Conservation (phyloP, 2,888 invertebrate species). For the Clostera curtula region DNA sequence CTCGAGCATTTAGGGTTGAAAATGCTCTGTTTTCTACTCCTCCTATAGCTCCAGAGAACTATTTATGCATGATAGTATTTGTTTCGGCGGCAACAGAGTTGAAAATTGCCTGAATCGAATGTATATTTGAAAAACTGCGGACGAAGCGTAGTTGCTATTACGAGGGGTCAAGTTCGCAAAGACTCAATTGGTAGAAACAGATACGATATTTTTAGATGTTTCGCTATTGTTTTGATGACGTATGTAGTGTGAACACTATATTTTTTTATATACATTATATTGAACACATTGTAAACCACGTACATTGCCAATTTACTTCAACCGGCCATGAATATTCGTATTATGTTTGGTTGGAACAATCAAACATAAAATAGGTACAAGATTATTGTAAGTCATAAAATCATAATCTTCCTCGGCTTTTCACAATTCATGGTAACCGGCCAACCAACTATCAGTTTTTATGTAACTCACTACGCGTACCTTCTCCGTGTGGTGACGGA, state of each 20-base stretch:
- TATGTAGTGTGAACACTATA: slow-evolving; percentile 1
- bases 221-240: slow-evolving; percentile 6
- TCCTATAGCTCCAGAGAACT: slow-evolving; percentile 7
- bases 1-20: slow-evolving; percentile 6
- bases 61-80: slow-evolving; percentile 10
- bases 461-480: too few species aligned
- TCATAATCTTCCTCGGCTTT: too few species aligned
- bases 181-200: slow-evolving; percentile 40
- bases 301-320: too few species aligned
- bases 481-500: too few species aligned
- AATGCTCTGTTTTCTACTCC: slow-evolving; percentile 6
- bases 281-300: too few species aligned
- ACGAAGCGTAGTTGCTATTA: slow-evolving; percentile 35
- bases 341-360: too few species aligned
- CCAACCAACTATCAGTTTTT: too few species aligned
- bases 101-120: slow-evolving; percentile 18
- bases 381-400: too few species aligned
- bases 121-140: slow-evolving; percentile 22
- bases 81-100: slow-evolving; percentile 18
- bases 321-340: too few species aligned
- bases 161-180: slow-evolving; percentile 55
- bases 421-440: too few species aligned
- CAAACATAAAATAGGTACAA: too few species aligned
- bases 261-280: slow-evolving; percentile 2
- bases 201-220: slow-evolving; percentile 25